Evolutionary conservation across 2,797 vertebrate species (phyloP), one percentile per base, ranked within the genome.

Genomic region (Petrocephalus schoutedeni): DNA sequence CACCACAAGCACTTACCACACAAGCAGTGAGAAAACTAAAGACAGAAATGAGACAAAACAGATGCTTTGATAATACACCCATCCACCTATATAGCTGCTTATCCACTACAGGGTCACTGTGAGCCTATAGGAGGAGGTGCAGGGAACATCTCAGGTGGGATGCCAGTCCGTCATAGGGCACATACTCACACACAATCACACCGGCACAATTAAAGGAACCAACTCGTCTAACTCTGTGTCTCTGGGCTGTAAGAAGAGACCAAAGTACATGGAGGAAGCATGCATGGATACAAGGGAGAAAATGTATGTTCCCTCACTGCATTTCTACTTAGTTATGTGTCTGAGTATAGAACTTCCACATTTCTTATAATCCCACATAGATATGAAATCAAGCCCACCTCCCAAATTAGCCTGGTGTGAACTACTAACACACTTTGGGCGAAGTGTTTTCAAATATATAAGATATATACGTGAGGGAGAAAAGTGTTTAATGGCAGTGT

Each of bases 351-450:
- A 80, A 80, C 19, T n/a, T 41, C 36, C 71, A 77, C 41, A 45
- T 45, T n/a, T 77, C 71, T 45, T 80, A 80, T 77, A 77, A 41
- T 77, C 71, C 41, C 71, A 49, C 71, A 49, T 49, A 49, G 74
- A 80, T 45, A 71, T 71, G 64, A 71, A 71, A 71, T 41, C 12
- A 71, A 71, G 74, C 74, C 74, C 74, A 80, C 74, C 74, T 49
- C 41, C 74, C 16, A 80, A 45, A 80, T 80, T 80, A 80, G 74
- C 41, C 19, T 0, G 49, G 7, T 21, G 19, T 80, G 36, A 45
- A 80, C 41, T 49, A 49, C 36, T 80, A n/a, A 80, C 74, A 80
- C 74, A 80, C 74, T n/a, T 45, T 45, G 16, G 41, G 16, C 6
- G 7, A 80, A 80, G 74, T 19, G 71, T 45, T 16, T 77, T 77